These are phyloP conservation scores for Scaptomyza graminum DNA, from an alignment of 1,140 invertebrate species.

Conservation along the genomic window DNA sequence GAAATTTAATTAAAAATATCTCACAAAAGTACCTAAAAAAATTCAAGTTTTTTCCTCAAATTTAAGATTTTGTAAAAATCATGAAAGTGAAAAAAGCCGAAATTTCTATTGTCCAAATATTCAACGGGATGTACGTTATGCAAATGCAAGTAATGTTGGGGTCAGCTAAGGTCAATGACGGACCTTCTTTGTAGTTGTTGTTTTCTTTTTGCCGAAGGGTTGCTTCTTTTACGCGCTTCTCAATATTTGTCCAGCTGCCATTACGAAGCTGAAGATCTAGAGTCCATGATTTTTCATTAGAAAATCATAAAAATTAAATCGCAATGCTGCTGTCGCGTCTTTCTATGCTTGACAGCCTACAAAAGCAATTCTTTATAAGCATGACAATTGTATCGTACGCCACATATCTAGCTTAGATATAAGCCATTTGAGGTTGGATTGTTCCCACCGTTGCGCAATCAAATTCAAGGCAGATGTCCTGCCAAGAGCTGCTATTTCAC, in stretches of 20 bases:
- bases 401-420: constrained; percentile 41
- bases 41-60: constrained; percentile 52
- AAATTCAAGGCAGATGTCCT: constrained; percentile 57
- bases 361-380: constrained; percentile 36
- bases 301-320: constrained; percentile 77
- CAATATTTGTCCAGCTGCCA: constrained; percentile 67
- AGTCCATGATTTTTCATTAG: constrained; percentile 71
- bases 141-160: constrained; percentile 65
- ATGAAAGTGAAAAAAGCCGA: constrained; percentile 42
- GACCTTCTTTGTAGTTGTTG: constrained; percentile 30
- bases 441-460: constrained; percentile 6
- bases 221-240: constrained; percentile 39
- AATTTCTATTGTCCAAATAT: constrained; percentile 32
- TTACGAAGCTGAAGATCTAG: constrained; percentile 55
- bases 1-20: constrained; percentile 61
- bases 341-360: constrained; percentile 73
- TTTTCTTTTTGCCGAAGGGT: constrained; percentile 62
- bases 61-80: constrained; percentile 47
- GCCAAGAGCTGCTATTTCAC: background rate
- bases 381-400: constrained; percentile 62
- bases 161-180: constrained; percentile 71
- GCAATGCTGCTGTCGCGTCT: constrained; percentile 52
- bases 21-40: constrained; percentile 59
- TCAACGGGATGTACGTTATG: constrained; percentile 56
- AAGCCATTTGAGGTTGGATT: constrained; percentile 20